Base-by-base conservation (phyloP, 1,140 invertebrate genomes). In the Drosophila persimilis region DNA sequence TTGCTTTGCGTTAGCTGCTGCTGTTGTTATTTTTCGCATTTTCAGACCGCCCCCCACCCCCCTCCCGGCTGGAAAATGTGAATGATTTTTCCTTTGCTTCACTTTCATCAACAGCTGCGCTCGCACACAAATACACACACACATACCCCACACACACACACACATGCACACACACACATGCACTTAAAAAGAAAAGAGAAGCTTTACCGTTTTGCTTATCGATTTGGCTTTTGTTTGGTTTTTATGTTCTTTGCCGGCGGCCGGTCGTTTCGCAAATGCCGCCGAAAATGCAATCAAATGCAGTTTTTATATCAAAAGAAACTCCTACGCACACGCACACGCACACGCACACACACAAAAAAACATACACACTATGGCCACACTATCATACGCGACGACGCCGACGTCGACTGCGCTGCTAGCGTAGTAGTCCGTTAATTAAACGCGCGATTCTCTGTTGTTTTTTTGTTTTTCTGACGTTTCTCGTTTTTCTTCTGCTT, bases 81-180 rank as follows among this genome's bases (percentile, higher is more conserved):
- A 85, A 84, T 84, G 80, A 80, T 73, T 84, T 79, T 85, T 76
- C 46, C 71, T 56, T 26, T 29, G 11, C 67, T 84, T 84, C 80
- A 84, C 81, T 84, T 84, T 86, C 77, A 86, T 85, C 81, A 84
- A 84, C 80, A 86, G 80, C 80, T 84, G 80, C 77, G 80, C 77
- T 83, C 69, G 61, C 62, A 81, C 70, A 80, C 63, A 58, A 17
- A 45, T 57, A 54, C 45, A 54, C 35, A n/a, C n/a, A 43, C 45
- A 35, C n/a, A 31, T 20, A 20, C 20, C 20, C 9, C 22, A 59
- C 8, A 56, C 22, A 20, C 35, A 52, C 1, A 11, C 61, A 26
- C 24, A 24, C 50, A 31, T 17, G 15, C 29, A 11, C 53, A 29
- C 22, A 64, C 31, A 20, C 41, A 45, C 20, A 45, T 22, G 31